These are phyloP conservation scores for Carposina sasakii DNA, from an alignment of 1,140 invertebrate genomes.

Conservation along the genomic window DNA sequence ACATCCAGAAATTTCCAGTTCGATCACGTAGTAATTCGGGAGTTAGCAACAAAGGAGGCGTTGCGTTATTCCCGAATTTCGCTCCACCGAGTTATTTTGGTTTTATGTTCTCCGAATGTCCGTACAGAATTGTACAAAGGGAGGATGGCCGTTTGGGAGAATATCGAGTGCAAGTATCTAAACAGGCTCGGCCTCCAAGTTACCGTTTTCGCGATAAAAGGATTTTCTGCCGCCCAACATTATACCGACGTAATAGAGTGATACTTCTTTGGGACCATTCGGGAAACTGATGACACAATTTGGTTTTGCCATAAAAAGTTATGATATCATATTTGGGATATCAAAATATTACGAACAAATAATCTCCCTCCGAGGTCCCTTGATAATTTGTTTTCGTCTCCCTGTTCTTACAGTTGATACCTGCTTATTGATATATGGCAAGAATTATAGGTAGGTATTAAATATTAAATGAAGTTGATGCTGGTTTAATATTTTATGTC, in stretches of 20 bases:
- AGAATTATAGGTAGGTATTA: too few species aligned
- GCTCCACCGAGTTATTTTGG: conserved; percentile 22
- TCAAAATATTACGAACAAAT: conserved; percentile 55
- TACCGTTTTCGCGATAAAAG: conserved; percentile 47
- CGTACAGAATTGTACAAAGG: conserved; percentile 28
- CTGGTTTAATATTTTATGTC: too few species aligned
- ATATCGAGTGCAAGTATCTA: conserved; percentile 47
- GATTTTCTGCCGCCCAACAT: conserved; percentile 45
- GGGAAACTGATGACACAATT: conserved; percentile 63
- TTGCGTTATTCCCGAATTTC: too few species aligned
- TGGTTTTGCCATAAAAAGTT: conserved; percentile 62
- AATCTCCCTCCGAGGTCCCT: conserved; percentile 18
- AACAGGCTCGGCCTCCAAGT: conserved; percentile 36
- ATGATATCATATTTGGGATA: conserved; percentile 48
- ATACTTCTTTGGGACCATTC: conserved; percentile 59
- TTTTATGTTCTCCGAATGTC: conserved; percentile 26
- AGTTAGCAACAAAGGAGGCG: too few species aligned
- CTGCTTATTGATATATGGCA: too few species aligned
- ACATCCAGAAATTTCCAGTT: too few species aligned
- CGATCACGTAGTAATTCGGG: too few species aligned
- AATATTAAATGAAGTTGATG: too few species aligned
- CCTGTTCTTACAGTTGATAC: too few species aligned
- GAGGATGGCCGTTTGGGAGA: conserved; percentile 31
- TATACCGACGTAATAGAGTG: conserved; percentile 58
- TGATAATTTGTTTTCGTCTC: conserved; percentile 16